Percentiles rank a stretch among this genome's conserved stretches.
Conservation (phyloP, 2,113 vertebrate genomes). For the Daphoenositta chrysoptera region DNA sequence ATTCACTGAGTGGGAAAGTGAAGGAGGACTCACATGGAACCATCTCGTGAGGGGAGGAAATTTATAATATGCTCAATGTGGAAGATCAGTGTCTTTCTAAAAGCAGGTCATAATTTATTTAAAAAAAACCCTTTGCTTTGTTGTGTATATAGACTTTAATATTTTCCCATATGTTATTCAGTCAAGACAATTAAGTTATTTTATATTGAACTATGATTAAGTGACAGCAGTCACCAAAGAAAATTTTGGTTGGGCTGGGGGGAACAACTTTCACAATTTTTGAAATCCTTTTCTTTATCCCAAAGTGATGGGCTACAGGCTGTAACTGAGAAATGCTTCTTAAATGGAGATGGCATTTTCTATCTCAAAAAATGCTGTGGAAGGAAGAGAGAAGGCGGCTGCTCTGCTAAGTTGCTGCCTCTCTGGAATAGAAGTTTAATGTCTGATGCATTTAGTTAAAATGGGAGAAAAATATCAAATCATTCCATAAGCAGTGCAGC, state of each 20-base stretch:
- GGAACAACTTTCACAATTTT: neutral
- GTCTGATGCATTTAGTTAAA: neutral
- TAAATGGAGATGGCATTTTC: neutral
- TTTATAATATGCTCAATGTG: neutral
- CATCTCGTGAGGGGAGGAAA: neutral
- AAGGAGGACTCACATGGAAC: neutral
- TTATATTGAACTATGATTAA: neutral
- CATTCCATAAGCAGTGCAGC: neutral
- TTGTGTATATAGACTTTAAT: neutral
- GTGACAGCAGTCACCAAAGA: neutral
- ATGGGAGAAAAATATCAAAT: neutral
- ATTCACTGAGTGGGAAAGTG: neutral
- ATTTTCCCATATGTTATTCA: neutral
- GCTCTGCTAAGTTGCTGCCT: neutral
- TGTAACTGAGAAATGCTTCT: neutral
- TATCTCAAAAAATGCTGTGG: neutral
- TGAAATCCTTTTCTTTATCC: neutral
- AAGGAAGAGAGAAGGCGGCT: neutral
- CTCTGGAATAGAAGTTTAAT: neutral
- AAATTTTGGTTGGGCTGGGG: neutral
- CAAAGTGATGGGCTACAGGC: neutral
- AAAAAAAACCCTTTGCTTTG: neutral
- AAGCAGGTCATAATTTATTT: neutral
- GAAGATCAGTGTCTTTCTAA: neutral
- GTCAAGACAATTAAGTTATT: neutral